Percentiles rank a stretch among this genome's conserved stretches.
Evolutionary conservation across 1,140 invertebrate genomes (phyloP).

Genomic region (Pogonomyrmex californicus): DNA sequence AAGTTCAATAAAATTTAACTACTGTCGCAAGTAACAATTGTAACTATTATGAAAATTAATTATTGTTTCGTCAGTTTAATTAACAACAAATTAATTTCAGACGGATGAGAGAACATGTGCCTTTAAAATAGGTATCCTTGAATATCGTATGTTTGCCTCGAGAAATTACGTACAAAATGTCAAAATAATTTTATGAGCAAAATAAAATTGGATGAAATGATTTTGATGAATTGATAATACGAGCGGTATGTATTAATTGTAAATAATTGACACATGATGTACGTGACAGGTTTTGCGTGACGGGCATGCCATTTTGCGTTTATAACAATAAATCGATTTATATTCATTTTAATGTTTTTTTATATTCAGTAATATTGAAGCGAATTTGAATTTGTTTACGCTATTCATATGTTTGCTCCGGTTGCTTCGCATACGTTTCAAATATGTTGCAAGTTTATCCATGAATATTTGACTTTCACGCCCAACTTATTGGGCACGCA

Average conservation of each 20-base stretch:
- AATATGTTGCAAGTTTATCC: constrained; percentile 27
- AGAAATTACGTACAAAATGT: constrained; percentile 16
- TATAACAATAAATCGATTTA: constrained; percentile 25
- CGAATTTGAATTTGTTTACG: constrained; percentile 31
- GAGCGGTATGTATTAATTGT: not conserved
- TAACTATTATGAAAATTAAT: not conserved
- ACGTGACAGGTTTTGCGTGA: not conserved
- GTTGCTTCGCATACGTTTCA: not conserved
- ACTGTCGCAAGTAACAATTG: not conserved
- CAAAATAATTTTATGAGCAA: constrained; percentile 8
- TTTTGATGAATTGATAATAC: constrained; percentile 23
- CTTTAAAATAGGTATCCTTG: not conserved
- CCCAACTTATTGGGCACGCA: constrained; percentile 10
- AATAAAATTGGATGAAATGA: constrained; percentile 13
- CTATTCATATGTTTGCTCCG: not conserved
- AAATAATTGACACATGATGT: constrained; percentile 36
- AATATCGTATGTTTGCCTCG: not conserved
- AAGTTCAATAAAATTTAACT: not conserved
- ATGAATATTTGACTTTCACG: constrained; percentile 43
- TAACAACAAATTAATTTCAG: constrained; percentile 1
- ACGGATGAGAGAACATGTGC: not conserved
- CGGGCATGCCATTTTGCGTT: not conserved
- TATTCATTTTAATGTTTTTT: constrained; percentile 49
- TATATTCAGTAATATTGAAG: not conserved
- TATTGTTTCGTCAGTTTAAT: not conserved